These are phyloP conservation scores for Tipula unca DNA, from an alignment of 2,888 invertebrate species.

Conservation along the genomic window DNA sequence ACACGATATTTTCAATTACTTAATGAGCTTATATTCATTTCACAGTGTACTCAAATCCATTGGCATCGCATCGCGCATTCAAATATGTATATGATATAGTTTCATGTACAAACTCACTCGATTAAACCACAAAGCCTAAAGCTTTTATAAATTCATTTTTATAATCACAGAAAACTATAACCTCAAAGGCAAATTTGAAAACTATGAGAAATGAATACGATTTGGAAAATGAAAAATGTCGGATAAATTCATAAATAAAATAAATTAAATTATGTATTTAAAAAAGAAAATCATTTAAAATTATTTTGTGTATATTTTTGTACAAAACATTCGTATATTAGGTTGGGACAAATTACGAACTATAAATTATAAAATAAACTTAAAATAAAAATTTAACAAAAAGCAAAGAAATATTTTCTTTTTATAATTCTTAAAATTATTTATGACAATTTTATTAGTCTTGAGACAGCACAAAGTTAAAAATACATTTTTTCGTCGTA, in stretches of 20 bases:
- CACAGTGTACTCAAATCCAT: neutral
- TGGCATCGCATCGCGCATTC: too few relatives aligned
- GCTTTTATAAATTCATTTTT: neutral
- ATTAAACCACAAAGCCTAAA: neutral
- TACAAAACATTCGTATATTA: neutral
- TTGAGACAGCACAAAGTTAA: neutral
- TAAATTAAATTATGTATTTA: neutral
- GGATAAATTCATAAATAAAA: neutral
- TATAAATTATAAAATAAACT: neutral
- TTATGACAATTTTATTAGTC: neutral
- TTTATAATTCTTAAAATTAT: neutral
- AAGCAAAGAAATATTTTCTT: neutral
- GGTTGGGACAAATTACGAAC: neutral
- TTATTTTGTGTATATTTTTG: neutral
- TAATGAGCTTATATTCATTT: neutral
- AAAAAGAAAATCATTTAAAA: neutral
- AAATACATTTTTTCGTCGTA: neutral
- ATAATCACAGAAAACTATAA: neutral
- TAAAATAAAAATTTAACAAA: neutral
- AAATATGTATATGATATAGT: too few relatives aligned
- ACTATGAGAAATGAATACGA: neutral
- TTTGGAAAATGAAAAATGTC: neutral
- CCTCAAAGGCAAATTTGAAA: too few relatives aligned
- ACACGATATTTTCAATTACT: neutral
- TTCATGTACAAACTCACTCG: too few relatives aligned